Conservation (phyloP, 1,140 invertebrate genomes). For the Telenomus remus region DNA sequence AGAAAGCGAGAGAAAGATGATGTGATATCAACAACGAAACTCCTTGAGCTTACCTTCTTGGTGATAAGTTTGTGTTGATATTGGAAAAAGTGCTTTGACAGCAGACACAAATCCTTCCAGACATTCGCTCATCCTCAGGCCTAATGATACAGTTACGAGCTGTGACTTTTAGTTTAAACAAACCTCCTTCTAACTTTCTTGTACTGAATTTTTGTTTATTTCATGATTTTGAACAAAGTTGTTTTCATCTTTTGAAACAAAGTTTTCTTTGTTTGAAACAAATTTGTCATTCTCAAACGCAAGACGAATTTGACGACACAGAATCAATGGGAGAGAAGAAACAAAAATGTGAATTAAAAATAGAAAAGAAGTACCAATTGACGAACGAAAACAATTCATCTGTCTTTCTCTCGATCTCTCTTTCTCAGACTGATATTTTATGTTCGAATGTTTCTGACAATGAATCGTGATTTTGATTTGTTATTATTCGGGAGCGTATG, state of each 20-base stretch:
- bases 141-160: conserved; percentile 73
- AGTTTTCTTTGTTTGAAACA: no score
- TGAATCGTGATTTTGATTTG: conserved; percentile 36
- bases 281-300: no score
- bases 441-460: conserved; percentile 34
- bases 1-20: conserved; percentile 55
- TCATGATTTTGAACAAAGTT: not conserved
- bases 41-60: conserved; percentile 74
- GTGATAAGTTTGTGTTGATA: conserved; percentile 74
- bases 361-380: conserved; percentile 9
- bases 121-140: conserved; percentile 75
- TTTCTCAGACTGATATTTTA: conserved; percentile 6
- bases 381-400: conserved; percentile 11
- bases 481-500: conserved; percentile 19
- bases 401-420: conserved; percentile 15
- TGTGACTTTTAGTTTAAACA: conserved; percentile 71
- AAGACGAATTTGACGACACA: not conserved
- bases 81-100: conserved; percentile 75
- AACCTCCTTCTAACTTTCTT: conserved; percentile 60
- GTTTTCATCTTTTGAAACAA: no score
- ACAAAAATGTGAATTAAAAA: conserved; percentile 3
- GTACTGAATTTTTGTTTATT: not conserved
- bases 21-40: conserved; percentile 67
- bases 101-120: conserved; percentile 75
- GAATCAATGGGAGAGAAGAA: not conserved